Evolutionary conservation across 2,888 invertebrate genomes (phyloP).

Genomic region (Panzeria rudis): DNA sequence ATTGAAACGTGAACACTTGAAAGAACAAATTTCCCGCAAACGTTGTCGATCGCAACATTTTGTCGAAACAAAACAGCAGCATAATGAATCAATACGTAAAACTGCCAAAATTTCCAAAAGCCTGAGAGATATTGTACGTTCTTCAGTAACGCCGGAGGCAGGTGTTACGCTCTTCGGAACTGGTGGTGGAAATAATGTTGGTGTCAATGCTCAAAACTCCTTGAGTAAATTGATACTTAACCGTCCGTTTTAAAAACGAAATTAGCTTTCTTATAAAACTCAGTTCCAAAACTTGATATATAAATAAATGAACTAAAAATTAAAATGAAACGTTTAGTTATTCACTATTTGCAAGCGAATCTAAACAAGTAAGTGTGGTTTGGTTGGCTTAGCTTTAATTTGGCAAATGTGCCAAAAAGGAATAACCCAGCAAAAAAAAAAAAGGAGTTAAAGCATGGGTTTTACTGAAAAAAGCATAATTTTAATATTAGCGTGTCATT

Average conservation of each 20-base stretch:
- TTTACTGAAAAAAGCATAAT: too few species aligned
- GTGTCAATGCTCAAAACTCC: constrained; percentile 17
- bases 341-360: neutral
- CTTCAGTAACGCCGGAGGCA: constrained; percentile 82
- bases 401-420: too few species aligned
- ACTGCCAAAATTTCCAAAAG: constrained; percentile 82
- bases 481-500: too few species aligned
- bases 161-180: constrained; percentile 56
- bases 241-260: constrained; percentile 56
- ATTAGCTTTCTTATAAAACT: constrained; percentile 47
- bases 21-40: constrained; percentile 80
- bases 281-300: constrained; percentile 33
- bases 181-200: constrained; percentile 49
- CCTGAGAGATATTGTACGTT: constrained; percentile 81
- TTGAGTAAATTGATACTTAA: constrained; percentile 54
- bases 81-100: constrained; percentile 79
- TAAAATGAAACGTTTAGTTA: neutral
- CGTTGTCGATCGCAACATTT: constrained; percentile 80
- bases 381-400: too few species aligned
- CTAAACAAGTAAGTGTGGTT: neutral
- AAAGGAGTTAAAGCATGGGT: too few species aligned
- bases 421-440: too few species aligned
- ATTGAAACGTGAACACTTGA: constrained; percentile 78
- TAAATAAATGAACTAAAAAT: constrained; percentile 45
- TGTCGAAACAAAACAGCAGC: constrained; percentile 78